Evolutionary conservation across 2,797 vertebrate genomes (phyloP), one percentile per base, ranked within the genome.

Genomic region (Anas capensis): DNA sequence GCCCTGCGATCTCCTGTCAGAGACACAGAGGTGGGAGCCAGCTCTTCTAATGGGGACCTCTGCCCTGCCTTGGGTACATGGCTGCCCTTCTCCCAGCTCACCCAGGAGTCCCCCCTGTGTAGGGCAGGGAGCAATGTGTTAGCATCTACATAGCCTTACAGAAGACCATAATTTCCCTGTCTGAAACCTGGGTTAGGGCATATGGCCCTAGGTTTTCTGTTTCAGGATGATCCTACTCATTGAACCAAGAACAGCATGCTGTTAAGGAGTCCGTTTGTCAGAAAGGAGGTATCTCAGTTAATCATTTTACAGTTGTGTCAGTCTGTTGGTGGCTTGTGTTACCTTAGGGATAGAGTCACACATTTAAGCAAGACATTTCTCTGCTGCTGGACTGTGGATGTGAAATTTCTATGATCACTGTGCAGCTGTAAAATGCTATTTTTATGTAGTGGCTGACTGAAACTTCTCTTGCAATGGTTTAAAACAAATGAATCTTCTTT

Each of bases 321-420:
- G n/a, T 66, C 21, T 0, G 0, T 33, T 0, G 0, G 5, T 34
- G 18, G 6, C 60, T n/a, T 49, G 4, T 62, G 53, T 34, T 82
- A 54, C 49, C 23, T 58, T 58, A 60, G 13, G 21, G 24, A 54
- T 36, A 77, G 26, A 89, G 65, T 49, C 10, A 2, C 33, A 42
- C 10, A 3, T 86, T 72, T 83, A 82, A 66, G 26, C 13, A 38
- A 33, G 36, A 38, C 36, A 20, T 29, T 64, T 87, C 46, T 8
- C 16, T 69, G 21, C 3, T 1, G 0, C 10, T 60, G 18, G n/a
- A 49, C n/a, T 29, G 26, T n/a, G 69, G 21, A 26, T 60, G 3
- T 64, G 56, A 65, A 19, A 4, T 83, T 57, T 68, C 54, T 66
- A 3, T 76, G 23, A 61, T 76, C 16, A 13, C 8, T n/a, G 14